phyloP scores from a whole-genome alignment of 2,113 vertebrate genomes.

The Paramormyrops kingsleyae region DNA sequence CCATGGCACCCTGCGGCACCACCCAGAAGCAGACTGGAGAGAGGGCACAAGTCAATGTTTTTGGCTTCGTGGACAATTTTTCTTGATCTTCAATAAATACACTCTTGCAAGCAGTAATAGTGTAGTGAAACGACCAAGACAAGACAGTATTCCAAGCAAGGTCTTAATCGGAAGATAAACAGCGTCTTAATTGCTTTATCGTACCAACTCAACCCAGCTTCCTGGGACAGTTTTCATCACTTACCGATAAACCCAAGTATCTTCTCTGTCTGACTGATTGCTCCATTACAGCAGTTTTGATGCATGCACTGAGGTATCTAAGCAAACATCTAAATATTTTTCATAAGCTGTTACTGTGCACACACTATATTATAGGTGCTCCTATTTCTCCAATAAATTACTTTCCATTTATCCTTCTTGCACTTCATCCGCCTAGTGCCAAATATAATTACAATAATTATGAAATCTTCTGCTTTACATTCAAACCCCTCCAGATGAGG shows the following conservation, averaged over 20 bases:
- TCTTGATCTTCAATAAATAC: background rate
- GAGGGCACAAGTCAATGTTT: conserved; percentile 3
- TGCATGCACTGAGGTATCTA: background rate
- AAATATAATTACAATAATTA: background rate
- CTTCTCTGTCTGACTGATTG: background rate
- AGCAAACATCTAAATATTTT: background rate
- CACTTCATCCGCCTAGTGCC: background rate
- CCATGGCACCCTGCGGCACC: conserved; percentile 41
- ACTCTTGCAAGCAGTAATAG: background rate
- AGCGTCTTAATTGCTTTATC: background rate
- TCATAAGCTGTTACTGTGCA: background rate
- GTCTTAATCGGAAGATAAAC: background rate
- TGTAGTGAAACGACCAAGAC: background rate
- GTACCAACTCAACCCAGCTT: background rate
- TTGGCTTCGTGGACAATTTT: background rate
- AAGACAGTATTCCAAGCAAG: background rate
- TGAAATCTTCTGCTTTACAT: background rate
- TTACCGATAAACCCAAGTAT: background rate
- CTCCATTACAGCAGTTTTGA: background rate
- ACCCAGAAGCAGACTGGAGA: conserved; percentile 36
- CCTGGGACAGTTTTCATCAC: background rate
- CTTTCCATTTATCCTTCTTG: background rate
- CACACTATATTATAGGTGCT: background rate
- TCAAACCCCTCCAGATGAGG: background rate
- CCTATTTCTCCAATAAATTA: background rate